These are phyloP conservation scores for Ariopsis seemanni DNA, from an alignment of 2,113 vertebrate genomes.

Conservation along the genomic window DNA sequence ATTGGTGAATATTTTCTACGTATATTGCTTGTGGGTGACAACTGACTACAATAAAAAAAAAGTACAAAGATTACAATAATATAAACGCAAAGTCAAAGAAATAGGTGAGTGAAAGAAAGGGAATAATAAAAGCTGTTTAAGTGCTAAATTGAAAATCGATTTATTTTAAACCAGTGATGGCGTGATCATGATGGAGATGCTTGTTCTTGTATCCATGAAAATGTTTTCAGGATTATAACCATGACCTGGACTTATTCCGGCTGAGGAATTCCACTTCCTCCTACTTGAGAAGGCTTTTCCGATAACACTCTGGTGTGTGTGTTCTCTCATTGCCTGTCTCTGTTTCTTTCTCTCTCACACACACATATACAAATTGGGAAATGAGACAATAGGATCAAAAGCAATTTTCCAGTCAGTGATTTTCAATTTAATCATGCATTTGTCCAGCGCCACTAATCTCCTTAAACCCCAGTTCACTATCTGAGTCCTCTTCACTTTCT, in stretches of 20 bases:
- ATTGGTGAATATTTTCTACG: neutral
- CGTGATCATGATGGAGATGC: neutral
- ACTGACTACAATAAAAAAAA: neutral
- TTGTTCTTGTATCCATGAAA: neutral
- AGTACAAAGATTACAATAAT: neutral
- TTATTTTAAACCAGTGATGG: neutral
- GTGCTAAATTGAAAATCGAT: neutral
- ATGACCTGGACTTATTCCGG: neutral
- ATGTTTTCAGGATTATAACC: neutral
- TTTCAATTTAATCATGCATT: constrained; percentile 29
- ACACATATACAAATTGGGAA: neutral
- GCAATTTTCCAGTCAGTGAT: constrained; percentile 30
- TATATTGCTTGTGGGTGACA: neutral
- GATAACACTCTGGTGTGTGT: neutral
- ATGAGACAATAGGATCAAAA: constrained; percentile 31
- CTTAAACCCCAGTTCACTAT: neutral
- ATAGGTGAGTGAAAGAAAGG: neutral
- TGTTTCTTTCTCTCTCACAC: neutral
- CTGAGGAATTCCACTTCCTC: neutral
- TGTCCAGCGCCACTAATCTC: constrained; percentile 39
- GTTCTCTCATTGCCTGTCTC: neutral
- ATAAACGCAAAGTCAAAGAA: neutral
- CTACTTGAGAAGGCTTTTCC: neutral
- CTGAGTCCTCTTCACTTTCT: neutral
- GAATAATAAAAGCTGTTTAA: neutral